Evolutionary conservation across 2,113 vertebrate species (phyloP), one percentile per base, ranked within the genome.

Genomic region (Alexandromys fortis): DNA sequence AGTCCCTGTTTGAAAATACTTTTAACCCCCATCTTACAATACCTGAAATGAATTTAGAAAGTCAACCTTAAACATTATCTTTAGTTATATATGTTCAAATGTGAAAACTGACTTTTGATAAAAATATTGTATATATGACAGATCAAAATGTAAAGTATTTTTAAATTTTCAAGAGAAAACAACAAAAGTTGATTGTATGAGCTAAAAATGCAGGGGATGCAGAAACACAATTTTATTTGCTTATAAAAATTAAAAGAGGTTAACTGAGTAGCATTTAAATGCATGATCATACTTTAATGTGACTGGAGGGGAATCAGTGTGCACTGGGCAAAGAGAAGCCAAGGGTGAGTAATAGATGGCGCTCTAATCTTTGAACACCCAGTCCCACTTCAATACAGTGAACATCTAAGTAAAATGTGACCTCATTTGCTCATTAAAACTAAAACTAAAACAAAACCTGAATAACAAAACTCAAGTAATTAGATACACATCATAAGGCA

Each of bases 171-270:
- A 83, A 65, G 68, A 87, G n/a, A 33, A 97, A 33, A 58, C 24
- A 35, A 52, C 75, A 82, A 30, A 81, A 92, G 24, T 76, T 47
- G 9, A 73, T 7, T 82, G 2, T 65, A 61, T 52, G 75, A 96
- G 55, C 13, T 73, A 2, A 81, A 96, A 67, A 77, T 49, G 28
- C 10, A 96, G n/a, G 97, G 96, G 98, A 96, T 17, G 55, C n/a
- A 94, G 65, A 65, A 97, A 94, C 45, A 96, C 75, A 95, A 49
- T 96, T 97, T 98, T 97, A 95, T 7, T 49, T 97, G 89, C 28
- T n/a, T 78, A 79, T 93, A 52, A 90, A 97, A 98, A 98, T 97
- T 98, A 97, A 94, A 49, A 95, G 94, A 97, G 91, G 85, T 82
- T 97, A 98, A 97, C 70, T 94, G 65, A 91, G 85, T 93, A 75